Base-by-base conservation (phyloP, 2,888 invertebrate genomes). In the Zaprionus bogoriensis region DNA sequence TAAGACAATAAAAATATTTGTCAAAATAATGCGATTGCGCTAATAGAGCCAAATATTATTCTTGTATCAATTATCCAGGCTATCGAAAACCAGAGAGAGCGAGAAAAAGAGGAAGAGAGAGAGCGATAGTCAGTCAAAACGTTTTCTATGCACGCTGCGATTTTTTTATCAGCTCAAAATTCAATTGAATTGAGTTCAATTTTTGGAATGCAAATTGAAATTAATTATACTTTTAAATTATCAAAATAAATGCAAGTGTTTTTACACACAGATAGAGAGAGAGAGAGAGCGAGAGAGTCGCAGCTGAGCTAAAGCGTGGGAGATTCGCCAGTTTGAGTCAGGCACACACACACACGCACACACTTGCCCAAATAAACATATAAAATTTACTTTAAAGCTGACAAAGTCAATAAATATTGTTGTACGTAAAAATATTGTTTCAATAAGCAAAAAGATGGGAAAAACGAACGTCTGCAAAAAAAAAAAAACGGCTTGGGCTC, bases 331-430 rank as follows among this genome's bases (percentile, higher is more conserved):
- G 30, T 59, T 55, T 63, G 52, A 67, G 47, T 47, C 55, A 52
- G 39, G 51, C 54, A 46, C 51, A 38, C 67, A 64, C 47, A 48
- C 52, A 22, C 52, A 4, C 45, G 12, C 64, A 55, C 46, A 62
- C 73, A 70, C 76, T 72, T 70, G 58, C 65, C 67, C 76, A 81
- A 87, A 83, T 82, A 87, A 83, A 83, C 82, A 83, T 67, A 67
- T 73, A 82, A 81, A 83, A 87, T 89, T 88, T 87, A 87, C 88
- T 89, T 90, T 90, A 87, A 89, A 89, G 89, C 90, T 89, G 89
- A 87, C 87, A 89, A 88, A 81, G 89, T 90, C 87, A 89, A 89
- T 89, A 89, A 90, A 89, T 88, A 89, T 88, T 89, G 88, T 88
- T 89, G 82, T 83, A 82, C 84, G 84, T 77, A 81, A 87, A 88